Conservation (phyloP, 2,888 invertebrate species). For the Hymenopus coronatus region DNA sequence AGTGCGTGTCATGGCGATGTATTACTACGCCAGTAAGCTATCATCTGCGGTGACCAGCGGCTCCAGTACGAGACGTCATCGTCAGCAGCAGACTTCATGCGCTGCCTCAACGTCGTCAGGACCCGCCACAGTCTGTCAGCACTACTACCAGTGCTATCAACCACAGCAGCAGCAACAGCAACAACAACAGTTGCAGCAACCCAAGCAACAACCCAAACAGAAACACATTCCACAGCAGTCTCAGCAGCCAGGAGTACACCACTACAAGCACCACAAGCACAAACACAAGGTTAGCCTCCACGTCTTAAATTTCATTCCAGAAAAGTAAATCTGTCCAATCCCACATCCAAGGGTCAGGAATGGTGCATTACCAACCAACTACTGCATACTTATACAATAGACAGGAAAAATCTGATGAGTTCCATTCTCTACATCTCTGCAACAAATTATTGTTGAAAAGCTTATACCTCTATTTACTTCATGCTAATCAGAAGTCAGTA, state of each 20-base stretch:
- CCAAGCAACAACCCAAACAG: background rate
- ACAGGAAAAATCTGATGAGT: no score
- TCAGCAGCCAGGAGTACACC: constrained; percentile 10
- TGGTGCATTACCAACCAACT: no score
- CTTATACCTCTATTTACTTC: no score
- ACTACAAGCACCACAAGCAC: constrained; percentile 21
- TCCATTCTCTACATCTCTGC: no score
- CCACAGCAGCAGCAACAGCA: background rate
- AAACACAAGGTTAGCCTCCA: constrained; percentile 24
- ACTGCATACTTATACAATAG: no score
- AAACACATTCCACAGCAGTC: background rate
- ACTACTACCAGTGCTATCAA: background rate
- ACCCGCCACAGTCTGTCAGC: background rate
- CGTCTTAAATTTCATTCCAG: background rate
- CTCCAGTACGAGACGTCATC: constrained; percentile 39
- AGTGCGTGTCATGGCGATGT: constrained; percentile 54
- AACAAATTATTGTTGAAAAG: no score
- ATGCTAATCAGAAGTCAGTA: no score
- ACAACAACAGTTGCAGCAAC: background rate
- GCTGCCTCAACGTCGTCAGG: constrained; percentile 18
- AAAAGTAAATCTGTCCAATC: background rate
- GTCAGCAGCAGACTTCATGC: constrained; percentile 5
- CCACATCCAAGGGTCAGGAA: no score
- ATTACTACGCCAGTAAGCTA: constrained; percentile 65
- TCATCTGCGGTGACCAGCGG: constrained; percentile 61